Evolutionary conservation across 1,140 invertebrate species (phyloP), one percentile per base, ranked within the genome.

Genomic region (Liolophura sinensis): DNA sequence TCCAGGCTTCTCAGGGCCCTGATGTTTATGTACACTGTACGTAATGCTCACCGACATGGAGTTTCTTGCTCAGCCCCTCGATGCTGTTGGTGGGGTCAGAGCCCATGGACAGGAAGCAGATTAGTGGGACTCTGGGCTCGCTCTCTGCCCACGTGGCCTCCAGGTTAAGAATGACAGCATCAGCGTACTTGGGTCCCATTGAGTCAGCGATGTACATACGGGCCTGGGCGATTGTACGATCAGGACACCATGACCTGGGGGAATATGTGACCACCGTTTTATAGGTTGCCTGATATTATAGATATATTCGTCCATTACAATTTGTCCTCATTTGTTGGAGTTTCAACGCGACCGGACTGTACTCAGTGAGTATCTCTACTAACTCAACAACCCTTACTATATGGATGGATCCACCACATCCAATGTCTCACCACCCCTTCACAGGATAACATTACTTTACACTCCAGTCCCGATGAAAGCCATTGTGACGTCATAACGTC

Each of bases 151-250:
- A 74, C 18, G 74, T 80, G 15, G 63, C 72, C 51, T 82, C 78
- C 6, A 83, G 56, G 65, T 79, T 79, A 12, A 83, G 68, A 15
- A 82, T 71, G 6, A 80, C 77, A 22, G 77, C 65, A 56, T 81
- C 78, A 49, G 77, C 75, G 69, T 73, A 83, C 31, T 56, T 91
- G 15, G 88, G 84, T 0, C 95, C 95, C 16, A 97, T 85, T 0
- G 94, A 93, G 82, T 93, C 92, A 91, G 92, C 89, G 25, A 97
- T 92, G 78, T 96, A 98, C 74, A 91, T 93, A 73, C 91, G 91
- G 0, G 94, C 93, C 84, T 96, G 94, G 0, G 94, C 94, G 16
- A 97, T 87, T 3, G 95, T 97, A 73, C 95, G 86, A 80, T 98
- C 95, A 0, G 95, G 95, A 85, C 94, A 96, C 95, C 95, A 97